Evolutionary conservation across 2,888 invertebrate species (phyloP), one percentile per base, ranked within the genome.

Genomic region (Eledona agricola): DNA sequence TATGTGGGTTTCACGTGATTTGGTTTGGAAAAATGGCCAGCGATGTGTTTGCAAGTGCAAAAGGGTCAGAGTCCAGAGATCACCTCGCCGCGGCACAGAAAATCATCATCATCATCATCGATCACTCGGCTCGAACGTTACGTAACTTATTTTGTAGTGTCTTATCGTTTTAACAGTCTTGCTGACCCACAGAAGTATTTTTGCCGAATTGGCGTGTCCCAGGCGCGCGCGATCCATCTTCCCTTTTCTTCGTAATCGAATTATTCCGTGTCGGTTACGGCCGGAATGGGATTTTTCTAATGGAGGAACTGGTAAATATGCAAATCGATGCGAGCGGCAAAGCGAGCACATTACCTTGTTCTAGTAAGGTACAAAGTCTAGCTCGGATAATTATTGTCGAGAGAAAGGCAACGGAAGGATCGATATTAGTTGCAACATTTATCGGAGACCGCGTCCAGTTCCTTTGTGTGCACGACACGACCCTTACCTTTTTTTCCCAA

Each of bases 361-460:
- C 31, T 9, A 43, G 20, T 22, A 31, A 19, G 20, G 23, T 43
- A 31, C 31, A 43, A 40, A 40, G 28, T 40, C 40, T 40, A 38
- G 20, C 31, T 22, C 20, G 29, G 29, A 42, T 42, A 28, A 29
- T 29, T n/a, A n/a, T n/a, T 42, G 40, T 42, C 13, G 31, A 29
- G 22, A 35, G 31, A 31, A 23, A 32, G 23, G 43, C 43, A 38
- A 26, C 25, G 19, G 28, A 40, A 40, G 40, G 28, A 40, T 40
- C 40, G 28, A 40, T 40, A 40, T 40, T 40, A 10, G 40, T 40
- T 40, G 40, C 40, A 40, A 40, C 28, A 40, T 40, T 40, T 40
- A 40, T 40, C 15, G 26, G 17, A 40, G 40, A 28, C n/a, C n/a
- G n/a, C 40, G 40, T 13, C 26, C 28, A 16, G 19, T 26, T 40